Conservation (phyloP, 2,113 vertebrate species). For the Euleptes europaea region DNA sequence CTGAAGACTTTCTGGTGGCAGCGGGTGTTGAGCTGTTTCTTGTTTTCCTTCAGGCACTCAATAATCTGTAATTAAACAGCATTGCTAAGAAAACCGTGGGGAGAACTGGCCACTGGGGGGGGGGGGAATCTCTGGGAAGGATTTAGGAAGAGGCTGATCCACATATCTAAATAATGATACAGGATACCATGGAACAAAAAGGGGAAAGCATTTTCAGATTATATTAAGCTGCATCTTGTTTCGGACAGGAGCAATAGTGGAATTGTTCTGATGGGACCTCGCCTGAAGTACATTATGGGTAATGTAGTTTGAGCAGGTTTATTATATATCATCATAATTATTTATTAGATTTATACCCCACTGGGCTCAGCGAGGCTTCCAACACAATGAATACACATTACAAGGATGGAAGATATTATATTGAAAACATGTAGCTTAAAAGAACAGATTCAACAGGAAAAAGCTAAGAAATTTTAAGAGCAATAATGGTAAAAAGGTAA, state of each 20-base stretch:
- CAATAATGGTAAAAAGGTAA: no score
- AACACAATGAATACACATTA: no score
- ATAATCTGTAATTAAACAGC: slow-evolving; percentile 81
- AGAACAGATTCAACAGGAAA: neutral
- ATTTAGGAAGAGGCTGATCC: neutral
- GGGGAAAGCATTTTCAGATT: no score
- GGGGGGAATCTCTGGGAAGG: neutral
- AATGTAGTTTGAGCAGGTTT: neutral
- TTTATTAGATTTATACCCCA: no score
- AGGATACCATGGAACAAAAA: neutral
- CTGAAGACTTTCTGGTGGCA: slow-evolving; percentile 96
- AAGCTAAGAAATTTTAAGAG: neutral
- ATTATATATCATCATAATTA: no score
- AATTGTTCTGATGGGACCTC: no score
- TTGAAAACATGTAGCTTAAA: neutral
- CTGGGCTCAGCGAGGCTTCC: no score
- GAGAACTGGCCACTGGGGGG: fast-evolving
- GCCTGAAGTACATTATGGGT: neutral
- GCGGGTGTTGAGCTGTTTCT: slow-evolving; percentile 81
- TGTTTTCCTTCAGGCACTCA: slow-evolving; percentile 95
- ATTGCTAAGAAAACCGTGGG: neutral
- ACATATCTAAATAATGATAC: neutral
- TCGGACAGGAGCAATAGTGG: no score
- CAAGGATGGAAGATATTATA: neutral
- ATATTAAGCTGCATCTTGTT: no score